Conservation (phyloP, 1,140 invertebrate genomes). For the Paralvinella palmiformis region DNA sequence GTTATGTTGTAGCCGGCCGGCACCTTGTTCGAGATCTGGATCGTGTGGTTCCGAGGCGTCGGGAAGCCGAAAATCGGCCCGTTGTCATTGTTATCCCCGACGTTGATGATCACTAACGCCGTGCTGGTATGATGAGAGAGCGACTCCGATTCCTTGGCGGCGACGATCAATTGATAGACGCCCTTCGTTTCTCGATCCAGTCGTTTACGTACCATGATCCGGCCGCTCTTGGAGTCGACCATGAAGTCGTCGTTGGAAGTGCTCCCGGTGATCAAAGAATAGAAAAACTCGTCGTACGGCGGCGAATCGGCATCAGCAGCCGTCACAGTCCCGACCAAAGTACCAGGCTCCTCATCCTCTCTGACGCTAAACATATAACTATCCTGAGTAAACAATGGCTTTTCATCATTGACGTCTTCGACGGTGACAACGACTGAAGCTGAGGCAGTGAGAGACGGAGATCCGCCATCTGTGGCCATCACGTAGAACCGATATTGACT, state of each 20-base stretch:
- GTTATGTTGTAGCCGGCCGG: conserved; percentile 9
- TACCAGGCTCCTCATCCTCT: conserved; percentile 4
- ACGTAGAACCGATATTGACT: conserved; percentile 1
- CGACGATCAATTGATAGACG: conserved; percentile 72
- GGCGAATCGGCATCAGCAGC: background rate
- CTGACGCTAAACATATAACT: conserved; percentile 4
- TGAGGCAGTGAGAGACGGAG: background rate
- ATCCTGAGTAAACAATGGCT: background rate
- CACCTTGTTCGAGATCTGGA: conserved; percentile 1
- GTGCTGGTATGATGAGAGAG: conserved; percentile 71
- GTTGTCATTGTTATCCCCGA: conserved; percentile 84
- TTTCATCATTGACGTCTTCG: conserved; percentile 7
- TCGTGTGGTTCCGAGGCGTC: background rate
- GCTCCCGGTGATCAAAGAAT: background rate
- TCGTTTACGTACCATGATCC: conserved; percentile 72
- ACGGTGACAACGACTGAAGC: conserved; percentile 2
- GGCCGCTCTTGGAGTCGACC: conserved; percentile 57
- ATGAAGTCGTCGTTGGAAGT: conserved; percentile 23
- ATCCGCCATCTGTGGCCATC: background rate
- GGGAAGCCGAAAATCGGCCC: conserved; percentile 63
- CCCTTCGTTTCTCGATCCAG: conserved; percentile 76
- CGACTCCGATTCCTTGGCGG: conserved; percentile 76
- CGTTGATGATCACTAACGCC: conserved; percentile 62
- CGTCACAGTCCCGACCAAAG: background rate
- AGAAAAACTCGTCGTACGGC: background rate